Evolutionary conservation across 2,888 invertebrate genomes (phyloP).

Genomic region (Aproaerema taeniolella): DNA sequence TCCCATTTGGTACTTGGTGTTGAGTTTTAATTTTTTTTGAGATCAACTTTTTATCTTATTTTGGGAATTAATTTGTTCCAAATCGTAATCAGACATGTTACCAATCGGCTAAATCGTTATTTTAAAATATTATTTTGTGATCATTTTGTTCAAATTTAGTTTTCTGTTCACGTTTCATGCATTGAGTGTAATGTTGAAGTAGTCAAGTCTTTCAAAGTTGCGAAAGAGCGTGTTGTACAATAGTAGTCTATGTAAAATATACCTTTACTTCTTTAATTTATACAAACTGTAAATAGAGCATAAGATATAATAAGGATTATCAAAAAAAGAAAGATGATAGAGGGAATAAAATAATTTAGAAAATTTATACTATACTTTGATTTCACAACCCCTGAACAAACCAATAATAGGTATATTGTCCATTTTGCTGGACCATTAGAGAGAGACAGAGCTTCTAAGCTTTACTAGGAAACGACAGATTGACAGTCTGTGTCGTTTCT

Average conservation of each 20-base stretch:
- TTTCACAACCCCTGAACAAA: conserved; percentile 25
- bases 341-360: conserved; percentile 70
- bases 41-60: conserved; percentile 47
- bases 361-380: conserved; percentile 38
- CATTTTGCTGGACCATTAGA: too few relatives aligned
- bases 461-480: too few relatives aligned
- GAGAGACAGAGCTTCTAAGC: too few relatives aligned
- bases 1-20: conserved; percentile 70
- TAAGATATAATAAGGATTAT: conserved; percentile 70
- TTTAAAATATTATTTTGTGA: conserved; percentile 13
- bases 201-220: conserved; percentile 61
- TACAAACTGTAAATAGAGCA: conserved; percentile 73
- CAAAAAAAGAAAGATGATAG: conserved; percentile 71
- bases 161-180: conserved; percentile 20
- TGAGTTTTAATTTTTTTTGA: conserved; percentile 50
- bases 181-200: conserved; percentile 34
- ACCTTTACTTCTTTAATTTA: conserved; percentile 72
- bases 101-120: conserved; percentile 38
- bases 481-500: too few relatives aligned
- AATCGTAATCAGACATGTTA: conserved; percentile 54
- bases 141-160: conserved; percentile 3
- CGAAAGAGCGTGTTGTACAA: conserved; percentile 70
- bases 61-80: conserved; percentile 34
- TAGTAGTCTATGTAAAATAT: conserved; percentile 68
- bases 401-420: too few relatives aligned